Evolutionary conservation across 2,797 vertebrate genomes (phyloP), one percentile per base, ranked within the genome.

Genomic region (Darevskia nairensis): DNA sequence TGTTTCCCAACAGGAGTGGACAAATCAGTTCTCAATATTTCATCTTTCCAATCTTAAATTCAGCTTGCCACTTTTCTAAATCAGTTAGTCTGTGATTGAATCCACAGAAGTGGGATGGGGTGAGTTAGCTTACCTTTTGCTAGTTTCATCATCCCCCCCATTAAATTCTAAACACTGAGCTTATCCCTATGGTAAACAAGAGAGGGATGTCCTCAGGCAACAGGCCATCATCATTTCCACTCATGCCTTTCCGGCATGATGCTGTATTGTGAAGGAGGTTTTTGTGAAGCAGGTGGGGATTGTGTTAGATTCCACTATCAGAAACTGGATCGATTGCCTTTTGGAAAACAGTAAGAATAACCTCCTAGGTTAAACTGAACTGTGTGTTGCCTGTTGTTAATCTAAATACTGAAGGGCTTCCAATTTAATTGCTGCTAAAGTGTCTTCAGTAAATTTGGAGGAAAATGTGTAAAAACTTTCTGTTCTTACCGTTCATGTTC

Each of bases 341-440:
- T 44, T 85, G 39, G 50, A 89, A 82, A 87, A 90, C 9, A 85
- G 1, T 32, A n/a, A 80, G 17, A 79, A 41, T 3, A 87, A 92
- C 89, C 25, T 29, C 35, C 69, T 27, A 90, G 35, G 13, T 89
- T 89, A 32, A 91, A 84, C 71, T 74, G 35, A 55, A 86, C 76
- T 89, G 69, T 76, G 13, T 77, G 89, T 71, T 71, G n/a, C 59
- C 71, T 41, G 50, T 72, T 89, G 23, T 71, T 84, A 59, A 75
- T 32, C 55, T 86, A 71, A 86, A 86, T 32, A 6, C n/a, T 8
- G 3, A 68, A 29, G 9, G 90, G 75, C 66, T 64, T 50, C 75
- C 68, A 75, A 35, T 85, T 92, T 82, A 89, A 89, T 82, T 29
- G 50, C 50, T 68, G 9, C 64, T 86, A 35, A 80, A 25, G 13